phyloP scores from a whole-genome alignment of 2,797 vertebrate species.

The Danio albolineatus region DNA sequence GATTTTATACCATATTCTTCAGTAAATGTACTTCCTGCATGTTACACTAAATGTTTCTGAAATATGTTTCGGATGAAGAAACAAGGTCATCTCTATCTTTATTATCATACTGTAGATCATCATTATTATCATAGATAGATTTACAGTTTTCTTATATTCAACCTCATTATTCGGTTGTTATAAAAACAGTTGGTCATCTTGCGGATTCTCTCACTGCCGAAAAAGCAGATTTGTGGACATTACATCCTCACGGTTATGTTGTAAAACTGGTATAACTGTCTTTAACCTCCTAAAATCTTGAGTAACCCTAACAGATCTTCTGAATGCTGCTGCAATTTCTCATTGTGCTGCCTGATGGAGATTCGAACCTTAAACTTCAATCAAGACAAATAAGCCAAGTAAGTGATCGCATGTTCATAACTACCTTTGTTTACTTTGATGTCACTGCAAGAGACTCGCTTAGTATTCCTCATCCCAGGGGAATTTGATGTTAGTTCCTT shows the following conservation, averaged over 20 bases:
- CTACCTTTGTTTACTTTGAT: constrained; percentile 19
- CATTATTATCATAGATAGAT: no score
- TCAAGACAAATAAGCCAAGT: background rate
- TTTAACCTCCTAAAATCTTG: background rate
- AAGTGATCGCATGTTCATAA: background rate
- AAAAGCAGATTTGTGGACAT: background rate
- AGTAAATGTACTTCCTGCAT: no score
- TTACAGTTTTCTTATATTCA: no score
- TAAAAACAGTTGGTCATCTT: background rate
- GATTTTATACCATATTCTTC: no score
- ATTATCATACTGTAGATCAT: no score
- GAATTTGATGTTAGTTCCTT: constrained; percentile 49
- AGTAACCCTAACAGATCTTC: constrained; percentile 9
- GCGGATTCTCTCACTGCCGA: background rate
- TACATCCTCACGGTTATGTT: background rate
- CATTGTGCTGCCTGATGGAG: background rate
- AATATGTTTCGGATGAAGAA: no score
- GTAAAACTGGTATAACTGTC: background rate
- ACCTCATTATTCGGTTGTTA: no score
- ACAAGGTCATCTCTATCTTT: no score
- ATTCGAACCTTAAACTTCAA: background rate
- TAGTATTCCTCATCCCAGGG: constrained; percentile 53
- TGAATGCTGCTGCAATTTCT: background rate
- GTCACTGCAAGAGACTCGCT: background rate
- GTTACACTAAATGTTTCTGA: no score